Conservation (phyloP, 2,797 vertebrate species). For the Microhierax caerulescens region DNA sequence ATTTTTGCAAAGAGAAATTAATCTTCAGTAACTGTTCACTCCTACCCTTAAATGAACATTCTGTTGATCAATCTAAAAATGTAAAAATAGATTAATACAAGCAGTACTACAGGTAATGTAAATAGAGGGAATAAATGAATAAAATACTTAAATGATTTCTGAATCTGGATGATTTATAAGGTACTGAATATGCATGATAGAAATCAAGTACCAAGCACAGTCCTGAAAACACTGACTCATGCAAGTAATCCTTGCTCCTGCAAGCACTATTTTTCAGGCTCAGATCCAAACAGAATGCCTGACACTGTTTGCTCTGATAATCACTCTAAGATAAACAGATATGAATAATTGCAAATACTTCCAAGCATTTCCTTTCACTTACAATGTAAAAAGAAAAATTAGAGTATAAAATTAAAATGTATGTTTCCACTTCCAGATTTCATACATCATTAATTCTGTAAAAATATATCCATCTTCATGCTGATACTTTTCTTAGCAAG, state of each 20-base stretch:
- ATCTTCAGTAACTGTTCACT: not conserved
- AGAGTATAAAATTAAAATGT: slow-evolving; percentile 64
- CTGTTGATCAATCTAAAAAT: slow-evolving; percentile 1
- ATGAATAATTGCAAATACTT: slow-evolving; percentile 61
- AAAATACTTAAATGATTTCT: slow-evolving; percentile 20
- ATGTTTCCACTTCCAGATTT: slow-evolving; percentile 65
- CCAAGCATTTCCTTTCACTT: slow-evolving; percentile 58
- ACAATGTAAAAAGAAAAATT: slow-evolving; percentile 54
- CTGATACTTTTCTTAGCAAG: slow-evolving; percentile 51
- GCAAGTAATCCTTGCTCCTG: slow-evolving; percentile 53
- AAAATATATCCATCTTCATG: slow-evolving; percentile 59
- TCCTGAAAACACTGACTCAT: slow-evolving; percentile 57
- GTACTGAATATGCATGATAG: slow-evolving; percentile 44
- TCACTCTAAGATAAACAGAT: slow-evolving; percentile 71
- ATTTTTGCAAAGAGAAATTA: not conserved
- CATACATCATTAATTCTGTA: slow-evolving; percentile 69
- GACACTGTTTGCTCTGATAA: slow-evolving; percentile 72
- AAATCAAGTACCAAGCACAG: slow-evolving; percentile 54
- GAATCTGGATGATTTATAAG: slow-evolving; percentile 53
- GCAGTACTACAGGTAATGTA: not conserved
- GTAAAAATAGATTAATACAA: slow-evolving; percentile 17
- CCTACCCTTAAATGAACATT: not conserved
- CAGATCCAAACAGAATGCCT: slow-evolving; percentile 65
- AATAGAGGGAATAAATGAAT: slow-evolving; percentile 27
- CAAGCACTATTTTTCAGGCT: slow-evolving; percentile 57